These are phyloP conservation scores for Cerceris rybyensis DNA, from an alignment of 2,888 invertebrate genomes.

Conservation along the genomic window DNA sequence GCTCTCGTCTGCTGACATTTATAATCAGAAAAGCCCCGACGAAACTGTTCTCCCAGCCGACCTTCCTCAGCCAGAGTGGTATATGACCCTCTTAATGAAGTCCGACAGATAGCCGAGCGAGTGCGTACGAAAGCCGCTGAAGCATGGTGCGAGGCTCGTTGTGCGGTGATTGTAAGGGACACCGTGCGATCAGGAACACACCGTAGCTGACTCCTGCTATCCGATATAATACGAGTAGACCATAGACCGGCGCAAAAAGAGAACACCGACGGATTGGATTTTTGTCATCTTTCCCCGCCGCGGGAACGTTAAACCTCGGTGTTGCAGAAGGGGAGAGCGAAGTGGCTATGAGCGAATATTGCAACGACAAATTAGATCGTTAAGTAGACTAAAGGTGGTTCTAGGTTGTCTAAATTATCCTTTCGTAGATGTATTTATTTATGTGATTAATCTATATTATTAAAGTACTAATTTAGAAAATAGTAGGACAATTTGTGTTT, in stretches of 20 bases:
- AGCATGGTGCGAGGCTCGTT: slow-evolving; percentile 57
- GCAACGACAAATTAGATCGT: no score
- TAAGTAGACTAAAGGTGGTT: no score
- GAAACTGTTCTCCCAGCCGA: slow-evolving; percentile 25
- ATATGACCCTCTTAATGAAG: slow-evolving; percentile 68
- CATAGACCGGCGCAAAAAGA: slow-evolving; percentile 12
- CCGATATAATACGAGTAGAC: slow-evolving; percentile 54
- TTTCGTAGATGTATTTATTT: no score
- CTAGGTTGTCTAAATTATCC: no score
- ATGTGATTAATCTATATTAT: no score
- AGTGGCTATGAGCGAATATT: no score
- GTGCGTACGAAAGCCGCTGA: slow-evolving; percentile 41
- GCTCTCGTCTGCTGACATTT: slow-evolving; percentile 11
- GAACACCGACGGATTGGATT: slow-evolving; percentile 4
- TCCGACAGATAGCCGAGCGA: slow-evolving; percentile 61
- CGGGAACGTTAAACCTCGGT: not conserved
- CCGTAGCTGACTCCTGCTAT: slow-evolving; percentile 44
- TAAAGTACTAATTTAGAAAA: no score
- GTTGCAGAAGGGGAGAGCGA: no score
- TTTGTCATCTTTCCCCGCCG: slow-evolving; percentile 13
- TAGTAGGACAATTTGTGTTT: no score
- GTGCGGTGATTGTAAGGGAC: slow-evolving; percentile 59
- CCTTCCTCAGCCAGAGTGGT: slow-evolving; percentile 56
- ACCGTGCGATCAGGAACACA: slow-evolving; percentile 60
- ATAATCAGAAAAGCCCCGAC: slow-evolving; percentile 41